Conservation (phyloP, 2,797 vertebrate genomes). For the Poecile montanus region DNA sequence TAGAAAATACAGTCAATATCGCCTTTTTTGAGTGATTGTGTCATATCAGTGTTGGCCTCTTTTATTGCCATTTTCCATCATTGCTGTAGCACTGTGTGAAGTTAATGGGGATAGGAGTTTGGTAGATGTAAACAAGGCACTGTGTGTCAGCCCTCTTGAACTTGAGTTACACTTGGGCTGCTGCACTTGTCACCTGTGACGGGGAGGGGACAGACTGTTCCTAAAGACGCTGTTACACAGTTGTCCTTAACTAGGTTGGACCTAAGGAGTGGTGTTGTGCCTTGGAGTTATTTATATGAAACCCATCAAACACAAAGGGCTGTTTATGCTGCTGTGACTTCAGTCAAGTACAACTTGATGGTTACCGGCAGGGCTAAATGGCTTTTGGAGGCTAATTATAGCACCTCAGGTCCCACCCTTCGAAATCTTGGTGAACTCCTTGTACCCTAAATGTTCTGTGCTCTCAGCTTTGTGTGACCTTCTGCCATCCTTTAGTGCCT, state of each 20-base stretch:
- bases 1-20: neutral
- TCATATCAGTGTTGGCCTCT: rapidly evolving
- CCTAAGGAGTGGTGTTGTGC: neutral
- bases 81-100: neutral
- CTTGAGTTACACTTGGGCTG: neutral
- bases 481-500: neutral
- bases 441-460: neutral
- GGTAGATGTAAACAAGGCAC: neutral
- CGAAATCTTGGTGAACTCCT: neutral
- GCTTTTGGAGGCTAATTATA: conserved; percentile 31
- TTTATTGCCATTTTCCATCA: rapidly evolving
- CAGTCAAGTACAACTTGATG: neutral
- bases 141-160: neutral
- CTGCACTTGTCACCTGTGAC: neutral
- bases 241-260: neutral
- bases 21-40: neutral
- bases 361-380: neutral
- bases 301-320: neutral
- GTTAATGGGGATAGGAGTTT: neutral
- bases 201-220: neutral
- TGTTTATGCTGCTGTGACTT: neutral
- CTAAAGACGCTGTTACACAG: neutral
- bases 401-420: neutral
- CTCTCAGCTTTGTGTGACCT: neutral
- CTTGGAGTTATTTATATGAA: neutral